phyloP scores from a whole-genome alignment of 2,113 vertebrate species.

The Silurus asotus region DNA sequence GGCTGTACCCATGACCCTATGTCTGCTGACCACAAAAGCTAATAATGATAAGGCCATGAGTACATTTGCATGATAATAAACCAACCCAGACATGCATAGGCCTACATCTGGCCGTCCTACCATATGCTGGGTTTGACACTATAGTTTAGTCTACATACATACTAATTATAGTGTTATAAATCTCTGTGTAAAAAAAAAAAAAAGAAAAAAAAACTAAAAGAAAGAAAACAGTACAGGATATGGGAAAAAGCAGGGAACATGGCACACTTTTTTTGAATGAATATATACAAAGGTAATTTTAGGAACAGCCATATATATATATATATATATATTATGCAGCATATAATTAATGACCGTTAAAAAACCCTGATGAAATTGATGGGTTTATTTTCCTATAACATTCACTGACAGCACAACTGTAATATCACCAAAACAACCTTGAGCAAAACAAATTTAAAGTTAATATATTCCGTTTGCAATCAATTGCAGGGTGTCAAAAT shows the following conservation, averaged over 20 bases:
- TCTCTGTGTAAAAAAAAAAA: not conserved
- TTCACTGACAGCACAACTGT: not conserved
- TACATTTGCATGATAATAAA: slow-evolving; percentile 50
- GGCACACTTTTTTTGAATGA: not conserved
- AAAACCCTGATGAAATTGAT: not conserved
- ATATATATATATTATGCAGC: too few species aligned
- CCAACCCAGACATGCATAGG: slow-evolving; percentile 22
- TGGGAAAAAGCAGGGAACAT: not conserved
- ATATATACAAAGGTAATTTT: not conserved
- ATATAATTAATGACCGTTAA: too few species aligned
- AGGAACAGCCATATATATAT: not conserved
- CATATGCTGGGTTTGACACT: slow-evolving; percentile 21
- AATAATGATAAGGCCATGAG: slow-evolving; percentile 32
- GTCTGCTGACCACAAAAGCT: slow-evolving; percentile 39
- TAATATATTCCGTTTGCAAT: not conserved
- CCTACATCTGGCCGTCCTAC: slow-evolving; percentile 32
- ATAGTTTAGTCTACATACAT: slow-evolving; percentile 17
- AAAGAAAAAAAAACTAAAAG: too few species aligned
- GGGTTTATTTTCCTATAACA: too few species aligned
- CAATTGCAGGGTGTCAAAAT: not conserved
- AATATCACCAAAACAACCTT: not conserved
- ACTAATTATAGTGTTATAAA: not conserved
- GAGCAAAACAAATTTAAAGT: not conserved
- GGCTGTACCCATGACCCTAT: slow-evolving; percentile 28
- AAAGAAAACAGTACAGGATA: not conserved